Percentiles rank a stretch among this genome's conserved stretches.
These are phyloP conservation scores for Campylomormyrus tamandua DNA, from an alignment of 2,113 vertebrate genomes.

Conservation along the genomic window DNA sequence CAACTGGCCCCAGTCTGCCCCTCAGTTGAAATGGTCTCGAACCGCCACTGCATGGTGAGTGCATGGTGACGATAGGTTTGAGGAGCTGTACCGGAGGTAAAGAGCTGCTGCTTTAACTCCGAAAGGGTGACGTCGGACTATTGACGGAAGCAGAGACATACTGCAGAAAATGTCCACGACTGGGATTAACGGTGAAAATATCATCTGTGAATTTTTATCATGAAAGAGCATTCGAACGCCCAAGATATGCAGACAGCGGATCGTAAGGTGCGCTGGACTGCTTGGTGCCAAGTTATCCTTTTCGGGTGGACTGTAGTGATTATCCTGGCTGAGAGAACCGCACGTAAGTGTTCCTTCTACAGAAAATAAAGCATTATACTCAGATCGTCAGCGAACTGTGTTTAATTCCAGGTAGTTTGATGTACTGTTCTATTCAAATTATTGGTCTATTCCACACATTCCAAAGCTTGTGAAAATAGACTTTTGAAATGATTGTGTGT, in stretches of 20 bases:
- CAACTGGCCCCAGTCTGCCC: not conserved
- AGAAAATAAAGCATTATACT: not conserved
- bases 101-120: constrained; percentile 12
- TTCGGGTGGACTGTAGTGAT: constrained; percentile 56
- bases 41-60: not conserved
- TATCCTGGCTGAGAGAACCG: constrained; percentile 57
- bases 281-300: constrained; percentile 56
- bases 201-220: constrained; percentile 10
- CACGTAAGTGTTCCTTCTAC: constrained; percentile 54
- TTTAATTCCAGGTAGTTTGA: not conserved
- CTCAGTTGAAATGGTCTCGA: not conserved
- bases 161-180: constrained; percentile 13
- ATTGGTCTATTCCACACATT: not conserved
- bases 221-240: constrained; percentile 48
- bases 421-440: too few species aligned
- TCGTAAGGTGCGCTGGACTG: constrained; percentile 41
- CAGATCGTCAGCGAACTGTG: not conserved
- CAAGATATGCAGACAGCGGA: constrained; percentile 21
- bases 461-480: not conserved
- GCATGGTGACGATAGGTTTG: not conserved
- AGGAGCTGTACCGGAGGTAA: not conserved
- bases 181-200: not conserved
- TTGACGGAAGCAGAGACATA: not conserved
- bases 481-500: not conserved
- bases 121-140: not conserved